Evolutionary conservation across 2,113 vertebrate species (phyloP), one percentile per base, ranked within the genome.

Genomic region (Copsychus sechellarum): DNA sequence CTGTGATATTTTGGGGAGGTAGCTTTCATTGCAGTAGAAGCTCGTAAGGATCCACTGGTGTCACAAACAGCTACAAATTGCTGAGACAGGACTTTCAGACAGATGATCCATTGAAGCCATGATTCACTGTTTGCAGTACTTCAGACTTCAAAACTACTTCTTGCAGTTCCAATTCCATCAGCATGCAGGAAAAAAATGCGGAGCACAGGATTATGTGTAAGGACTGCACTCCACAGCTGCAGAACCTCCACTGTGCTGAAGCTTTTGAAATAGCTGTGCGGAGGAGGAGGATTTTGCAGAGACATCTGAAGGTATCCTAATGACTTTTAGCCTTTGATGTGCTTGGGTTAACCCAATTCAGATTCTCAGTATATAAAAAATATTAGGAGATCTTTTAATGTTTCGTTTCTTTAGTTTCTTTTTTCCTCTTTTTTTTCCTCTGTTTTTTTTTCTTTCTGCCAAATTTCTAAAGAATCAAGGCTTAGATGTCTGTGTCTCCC

Each of bases 301-400:
- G 43, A 53, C 72, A 86, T 79, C 81, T 88, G 90, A 94, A 90
- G 53, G 81, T 40, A 76, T 88, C 78, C 40, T 79, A 64, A 93
- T 53, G 31, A 77, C 74, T 90, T 82, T 29, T 34, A 81, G 47
- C 69, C 77, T 96, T 93, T 88, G 86, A 81, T 83, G 69, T 88
- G 38, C 38, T 90, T 83, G 38, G 8, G 56, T 74, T 86, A 83
- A 86, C 50, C 54, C 51, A 90, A 8, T 66, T 93, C 64, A 26
- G 7, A 74, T 80, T 92, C 69, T 88, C 42, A 38, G 20, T 66
- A 36, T 12, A 11, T n/a, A 48, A 4, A 86, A 92, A 89, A 64
- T 57, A 73, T 38, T 29, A 7, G 6, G 53, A 76, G 29, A 29
- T 43, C 61, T 78, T 81, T 83, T 36, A 64, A 34, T 45, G 31